Evolutionary conservation across 2,797 vertebrate species (phyloP), one percentile per base, ranked within the genome.

Genomic region (Acanthurus lineatus): DNA sequence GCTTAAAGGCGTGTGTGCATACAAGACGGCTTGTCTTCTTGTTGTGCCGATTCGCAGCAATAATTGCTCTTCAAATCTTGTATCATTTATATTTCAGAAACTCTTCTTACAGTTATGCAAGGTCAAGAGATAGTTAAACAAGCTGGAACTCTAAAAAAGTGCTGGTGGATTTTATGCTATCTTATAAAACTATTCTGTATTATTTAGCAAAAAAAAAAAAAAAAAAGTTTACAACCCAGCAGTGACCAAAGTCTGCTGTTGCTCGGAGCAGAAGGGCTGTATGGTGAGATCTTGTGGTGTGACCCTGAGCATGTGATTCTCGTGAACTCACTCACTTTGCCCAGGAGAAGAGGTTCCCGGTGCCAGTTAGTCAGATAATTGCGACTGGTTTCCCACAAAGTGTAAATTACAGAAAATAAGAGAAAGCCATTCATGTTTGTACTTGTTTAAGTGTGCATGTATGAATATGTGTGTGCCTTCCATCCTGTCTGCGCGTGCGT

Each of bases 241-340:
- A 0, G 2, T 49, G 56, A 35, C 22, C 19, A 10, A 56, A 32
- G 40, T 69, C 28, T 65, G 62, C 49, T 66, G 28, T 32, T 32
- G 28, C 5, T 20, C 8, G 32, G 60, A 58, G 44, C 69, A 60
- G 42, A 8, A 28, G 56, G 60, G 32, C 67, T 58, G 15, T 40
- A 57, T 48, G 51, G 42, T 67, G 49, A 32, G 28, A 32, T 32
- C 28, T 32, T 32, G 52, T 60, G 35, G 51, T 5, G 15, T 82
- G 89, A 86, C 85, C 86, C 86, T 90, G 84, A 77, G 42, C 62
- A 61, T 78, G 67, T 40, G 63, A 88, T 77, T 85, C 80, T 78
- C 65, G 47, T 57, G 12, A 72, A 79, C 62, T 79, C 79, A 77
- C 71, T 85, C 77, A 82, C 60, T 88, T 78, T 73, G 70, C 62